Conservation (phyloP, 2,888 invertebrate genomes). For the Drosophila neutralis region DNA sequence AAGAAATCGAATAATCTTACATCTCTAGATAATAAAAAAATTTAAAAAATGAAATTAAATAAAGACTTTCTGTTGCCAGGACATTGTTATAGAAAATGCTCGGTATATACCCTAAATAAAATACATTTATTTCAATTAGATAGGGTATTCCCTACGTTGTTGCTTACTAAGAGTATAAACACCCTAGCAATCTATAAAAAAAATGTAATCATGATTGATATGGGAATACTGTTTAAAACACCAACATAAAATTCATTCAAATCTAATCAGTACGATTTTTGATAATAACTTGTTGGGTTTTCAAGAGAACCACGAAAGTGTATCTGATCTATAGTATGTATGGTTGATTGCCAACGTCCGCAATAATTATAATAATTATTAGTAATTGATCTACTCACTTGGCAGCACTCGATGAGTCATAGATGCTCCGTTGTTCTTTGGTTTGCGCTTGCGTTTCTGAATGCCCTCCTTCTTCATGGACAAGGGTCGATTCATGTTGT, state of each 20-base stretch:
- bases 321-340: neutral
- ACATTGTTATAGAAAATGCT: neutral
- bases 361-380: neutral
- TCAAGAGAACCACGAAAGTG: neutral
- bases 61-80: neutral
- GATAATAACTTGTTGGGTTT: neutral
- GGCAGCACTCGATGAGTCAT: constrained; percentile 77
- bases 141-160: neutral
- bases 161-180: neutral
- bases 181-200: neutral
- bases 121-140: neutral
- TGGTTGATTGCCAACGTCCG: neutral
- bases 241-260: neutral
- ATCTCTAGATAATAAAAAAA: neutral
- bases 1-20: neutral
- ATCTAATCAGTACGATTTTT: neutral
- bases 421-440: constrained; percentile 86
- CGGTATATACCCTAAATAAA: neutral
- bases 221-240: neutral
- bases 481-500: constrained; percentile 92
- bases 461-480: constrained; percentile 99
- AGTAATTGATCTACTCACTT: constrained; percentile 68
- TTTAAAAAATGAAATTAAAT: neutral
- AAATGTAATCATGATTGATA: neutral
- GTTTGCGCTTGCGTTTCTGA: constrained; percentile 97